phyloP scores from a whole-genome alignment of 2,113 vertebrate species.

The Ophthalmolycus amberensis region DNA sequence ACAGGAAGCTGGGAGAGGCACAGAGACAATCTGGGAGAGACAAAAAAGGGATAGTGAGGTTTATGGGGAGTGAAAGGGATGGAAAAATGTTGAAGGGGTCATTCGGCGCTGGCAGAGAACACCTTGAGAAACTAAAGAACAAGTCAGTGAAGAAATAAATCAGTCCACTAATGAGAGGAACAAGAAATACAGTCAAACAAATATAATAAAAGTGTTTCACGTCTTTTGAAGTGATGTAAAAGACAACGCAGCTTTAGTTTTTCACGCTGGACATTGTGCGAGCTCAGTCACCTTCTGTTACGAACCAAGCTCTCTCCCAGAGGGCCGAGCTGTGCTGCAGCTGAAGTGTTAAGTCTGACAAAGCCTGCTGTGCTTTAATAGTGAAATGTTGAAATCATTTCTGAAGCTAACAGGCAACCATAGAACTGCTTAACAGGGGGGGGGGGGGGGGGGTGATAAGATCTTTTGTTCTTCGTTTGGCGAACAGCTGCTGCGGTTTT shows the following conservation, averaged over 20 bases:
- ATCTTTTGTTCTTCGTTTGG: conserved; percentile 22
- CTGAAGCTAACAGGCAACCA: conserved; percentile 11
- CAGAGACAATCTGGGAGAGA: conserved; percentile 74
- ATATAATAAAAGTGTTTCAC: neutral
- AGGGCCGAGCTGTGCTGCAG: conserved; percentile 19
- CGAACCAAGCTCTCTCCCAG: conserved; percentile 9
- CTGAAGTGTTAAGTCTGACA: conserved; percentile 40
- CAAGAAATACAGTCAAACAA: neutral
- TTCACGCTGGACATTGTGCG: neutral
- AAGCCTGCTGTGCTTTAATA: conserved; percentile 32
- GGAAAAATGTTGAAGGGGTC: conserved; percentile 51
- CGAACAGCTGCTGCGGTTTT: neutral
- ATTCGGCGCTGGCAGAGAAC: conserved; percentile 36
- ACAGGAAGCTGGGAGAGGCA: conserved; percentile 81
- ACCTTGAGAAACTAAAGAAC: conserved; percentile 31
- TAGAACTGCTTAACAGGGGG: neutral
- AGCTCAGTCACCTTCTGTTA: conserved; percentile 1
- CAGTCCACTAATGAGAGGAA: neutral
- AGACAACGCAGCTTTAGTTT: conserved; percentile 12
- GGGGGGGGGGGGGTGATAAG: neutral
- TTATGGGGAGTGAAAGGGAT: conserved; percentile 59
- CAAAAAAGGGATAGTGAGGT: conserved; percentile 58
- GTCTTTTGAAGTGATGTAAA: conserved; percentile 6
- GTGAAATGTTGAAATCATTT: conserved; percentile 40
- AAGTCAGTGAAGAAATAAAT: conserved; percentile 5